These are phyloP conservation scores for Ptilorrhoa leucosticta DNA, from an alignment of 2,113 vertebrate genomes.

Conservation along the genomic window DNA sequence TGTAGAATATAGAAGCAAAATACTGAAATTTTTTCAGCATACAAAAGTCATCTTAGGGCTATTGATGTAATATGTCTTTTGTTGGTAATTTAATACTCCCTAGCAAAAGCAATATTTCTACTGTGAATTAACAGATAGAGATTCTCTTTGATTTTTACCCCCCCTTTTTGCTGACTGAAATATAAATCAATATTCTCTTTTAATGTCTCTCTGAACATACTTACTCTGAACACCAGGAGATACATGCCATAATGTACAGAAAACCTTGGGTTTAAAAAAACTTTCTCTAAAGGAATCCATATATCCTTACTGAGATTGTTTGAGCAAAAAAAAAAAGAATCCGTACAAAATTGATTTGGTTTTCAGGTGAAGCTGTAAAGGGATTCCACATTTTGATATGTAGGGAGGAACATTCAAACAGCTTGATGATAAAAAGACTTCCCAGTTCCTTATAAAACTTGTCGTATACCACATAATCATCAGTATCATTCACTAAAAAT, in stretches of 20 bases:
- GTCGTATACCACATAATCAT: background rate
- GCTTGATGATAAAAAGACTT: background rate
- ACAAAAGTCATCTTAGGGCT: background rate
- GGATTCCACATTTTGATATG: slow-evolving; percentile 48
- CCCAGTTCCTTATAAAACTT: background rate
- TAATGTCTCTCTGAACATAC: background rate
- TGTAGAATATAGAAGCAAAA: background rate
- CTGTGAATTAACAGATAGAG: background rate
- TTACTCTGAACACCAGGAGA: background rate
- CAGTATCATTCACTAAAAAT: background rate
- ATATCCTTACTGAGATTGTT: slow-evolving; percentile 66
- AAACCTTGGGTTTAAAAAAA: background rate
- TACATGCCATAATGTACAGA: background rate
- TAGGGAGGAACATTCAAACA: background rate
- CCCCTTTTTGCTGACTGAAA: slow-evolving; percentile 17
- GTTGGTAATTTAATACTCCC: background rate
- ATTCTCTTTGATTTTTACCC: background rate
- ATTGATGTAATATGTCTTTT: background rate
- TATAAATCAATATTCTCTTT: slow-evolving; percentile 37
- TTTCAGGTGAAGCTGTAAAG: slow-evolving; percentile 60
- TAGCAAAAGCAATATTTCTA: background rate
- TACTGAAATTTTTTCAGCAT: background rate
- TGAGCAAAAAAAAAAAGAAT: slow-evolving; percentile 67
- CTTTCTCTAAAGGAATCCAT: slow-evolving; percentile 52
- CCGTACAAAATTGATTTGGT: slow-evolving; percentile 66